phyloP scores from a whole-genome alignment of 2,888 invertebrate genomes.

The Perdita meconis region DNA sequence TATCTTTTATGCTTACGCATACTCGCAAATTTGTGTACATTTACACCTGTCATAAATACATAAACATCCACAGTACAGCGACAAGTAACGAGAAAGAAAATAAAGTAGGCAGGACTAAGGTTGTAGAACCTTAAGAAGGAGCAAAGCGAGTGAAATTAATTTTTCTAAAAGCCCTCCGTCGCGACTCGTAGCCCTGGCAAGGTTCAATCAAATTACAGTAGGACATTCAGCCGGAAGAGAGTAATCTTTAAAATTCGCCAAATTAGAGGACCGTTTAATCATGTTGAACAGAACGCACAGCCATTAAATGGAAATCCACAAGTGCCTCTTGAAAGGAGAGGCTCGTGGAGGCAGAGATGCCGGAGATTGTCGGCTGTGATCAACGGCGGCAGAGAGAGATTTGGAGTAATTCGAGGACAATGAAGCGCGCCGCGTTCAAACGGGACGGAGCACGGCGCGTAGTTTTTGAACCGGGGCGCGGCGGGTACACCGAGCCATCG shows the following conservation, averaged over 20 bases:
- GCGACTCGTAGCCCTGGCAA: too few species aligned
- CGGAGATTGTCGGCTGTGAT: slow-evolving; percentile 38
- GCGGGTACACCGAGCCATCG: slow-evolving; percentile 8
- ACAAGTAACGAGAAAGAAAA: too few species aligned
- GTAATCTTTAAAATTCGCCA: neutral
- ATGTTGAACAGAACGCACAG: neutral
- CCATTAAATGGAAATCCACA: slow-evolving; percentile 27
- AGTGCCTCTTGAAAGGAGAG: slow-evolving; percentile 16
- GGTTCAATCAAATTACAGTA: neutral
- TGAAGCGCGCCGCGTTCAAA: slow-evolving; percentile 25
- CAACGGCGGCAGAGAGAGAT: slow-evolving; percentile 42
- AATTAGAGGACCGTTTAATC: neutral
- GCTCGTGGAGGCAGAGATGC: neutral
- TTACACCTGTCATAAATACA: too few species aligned
- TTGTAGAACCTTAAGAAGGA: too few species aligned
- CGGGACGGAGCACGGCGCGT: neutral
- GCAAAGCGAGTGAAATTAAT: too few species aligned
- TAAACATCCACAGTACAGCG: too few species aligned
- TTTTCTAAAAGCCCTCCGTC: too few species aligned
- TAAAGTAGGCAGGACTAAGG: too few species aligned
- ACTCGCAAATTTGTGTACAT: too few species aligned
- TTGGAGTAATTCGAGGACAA: slow-evolving; percentile 50
- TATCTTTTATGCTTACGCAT: too few species aligned
- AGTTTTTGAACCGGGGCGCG: slow-evolving; percentile 12
- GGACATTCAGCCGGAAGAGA: neutral